Evolutionary conservation across 2,888 invertebrate species (phyloP).

Genomic region (Seladonia tumulorum): DNA sequence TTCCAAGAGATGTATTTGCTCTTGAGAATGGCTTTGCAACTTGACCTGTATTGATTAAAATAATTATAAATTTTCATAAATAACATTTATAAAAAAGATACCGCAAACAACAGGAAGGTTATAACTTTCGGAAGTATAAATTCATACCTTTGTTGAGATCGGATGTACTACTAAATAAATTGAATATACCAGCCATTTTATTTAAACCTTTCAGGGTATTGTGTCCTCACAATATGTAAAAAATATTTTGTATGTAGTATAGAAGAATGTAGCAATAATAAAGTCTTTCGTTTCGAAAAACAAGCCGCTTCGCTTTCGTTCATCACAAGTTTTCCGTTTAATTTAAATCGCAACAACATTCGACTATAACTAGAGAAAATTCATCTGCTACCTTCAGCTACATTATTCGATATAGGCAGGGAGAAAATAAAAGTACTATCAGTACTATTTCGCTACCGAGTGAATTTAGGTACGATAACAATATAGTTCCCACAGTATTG

Average conservation of each 20-base stretch:
- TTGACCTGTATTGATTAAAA: constrained; percentile 32
- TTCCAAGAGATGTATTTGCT: constrained; percentile 53
- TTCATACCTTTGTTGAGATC: constrained; percentile 47
- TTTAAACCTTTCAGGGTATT: not conserved
- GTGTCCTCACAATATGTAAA: not conserved
- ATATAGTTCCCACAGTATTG: not conserved
- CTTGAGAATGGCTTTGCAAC: constrained; percentile 23
- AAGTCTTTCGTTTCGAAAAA: not conserved
- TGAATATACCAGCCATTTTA: constrained; percentile 69
- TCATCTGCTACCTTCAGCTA: not conserved
- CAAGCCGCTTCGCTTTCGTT: not conserved
- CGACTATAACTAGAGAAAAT: constrained; percentile 11
- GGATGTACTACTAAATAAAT: constrained; percentile 52
- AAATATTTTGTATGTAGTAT: constrained; percentile 2
- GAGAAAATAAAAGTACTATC: not conserved
- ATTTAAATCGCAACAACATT: constrained; percentile 22
- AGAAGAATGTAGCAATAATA: not conserved
- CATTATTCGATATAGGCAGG: constrained; percentile 11
- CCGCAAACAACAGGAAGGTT: not conserved
- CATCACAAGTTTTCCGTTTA: constrained; percentile 28
- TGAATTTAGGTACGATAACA: not conserved
- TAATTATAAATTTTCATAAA: not conserved
- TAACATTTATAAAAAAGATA: not conserved
- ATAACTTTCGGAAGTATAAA: not conserved
- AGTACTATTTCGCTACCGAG: not conserved